Percentiles rank a stretch among this genome's conserved stretches.
These are phyloP conservation scores for Microchrysa polita DNA, from an alignment of 2,888 invertebrate species.

Conservation along the genomic window DNA sequence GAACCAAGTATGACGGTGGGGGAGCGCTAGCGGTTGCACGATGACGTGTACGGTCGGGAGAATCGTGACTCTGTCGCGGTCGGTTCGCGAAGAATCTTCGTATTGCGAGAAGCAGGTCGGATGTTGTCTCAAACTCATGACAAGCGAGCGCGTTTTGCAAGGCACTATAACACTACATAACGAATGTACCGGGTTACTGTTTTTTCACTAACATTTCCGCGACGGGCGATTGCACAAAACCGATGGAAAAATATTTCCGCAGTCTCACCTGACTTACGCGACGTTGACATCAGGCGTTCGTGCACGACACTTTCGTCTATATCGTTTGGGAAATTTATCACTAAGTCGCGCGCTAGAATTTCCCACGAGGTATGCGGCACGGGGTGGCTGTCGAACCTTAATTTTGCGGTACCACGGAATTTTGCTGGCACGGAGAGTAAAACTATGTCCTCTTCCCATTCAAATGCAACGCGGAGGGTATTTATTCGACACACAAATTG, in stretches of 20 bases:
- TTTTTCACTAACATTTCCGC: neutral
- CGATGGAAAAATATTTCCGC: neutral
- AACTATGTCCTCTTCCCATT: neutral
- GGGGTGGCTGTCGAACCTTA: neutral
- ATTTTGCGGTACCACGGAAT: neutral
- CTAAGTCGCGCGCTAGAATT: neutral
- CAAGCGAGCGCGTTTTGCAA: slow-evolving; percentile 2
- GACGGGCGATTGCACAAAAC: neutral
- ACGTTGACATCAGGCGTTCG: neutral
- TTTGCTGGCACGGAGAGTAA: neutral
- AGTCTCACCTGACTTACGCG: neutral
- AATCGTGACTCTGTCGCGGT: neutral
- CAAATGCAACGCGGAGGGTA: neutral
- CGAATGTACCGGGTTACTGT: neutral
- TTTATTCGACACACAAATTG: neutral
- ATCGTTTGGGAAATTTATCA: neutral
- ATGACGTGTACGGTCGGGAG: no score
- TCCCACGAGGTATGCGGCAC: neutral
- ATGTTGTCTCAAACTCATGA: neutral
- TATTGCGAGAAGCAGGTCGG: neutral
- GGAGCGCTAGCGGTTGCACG: no score
- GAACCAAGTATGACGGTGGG: no score
- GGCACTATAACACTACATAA: neutral
- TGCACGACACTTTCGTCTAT: neutral
- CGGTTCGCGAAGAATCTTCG: neutral